Base-by-base conservation (phyloP, 1,140 invertebrate species). In the Diorhabda sublineata region DNA sequence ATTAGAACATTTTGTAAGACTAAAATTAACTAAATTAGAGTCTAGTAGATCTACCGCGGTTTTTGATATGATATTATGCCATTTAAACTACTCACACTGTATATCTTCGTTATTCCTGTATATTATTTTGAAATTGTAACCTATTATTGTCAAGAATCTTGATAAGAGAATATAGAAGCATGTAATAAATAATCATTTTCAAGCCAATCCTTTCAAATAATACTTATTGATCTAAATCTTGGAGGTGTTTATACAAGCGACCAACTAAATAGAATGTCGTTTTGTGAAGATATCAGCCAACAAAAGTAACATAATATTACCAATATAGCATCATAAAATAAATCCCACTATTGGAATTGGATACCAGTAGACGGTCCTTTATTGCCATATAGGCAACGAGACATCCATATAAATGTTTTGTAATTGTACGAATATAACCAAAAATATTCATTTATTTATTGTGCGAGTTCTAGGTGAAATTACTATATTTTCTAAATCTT, bases 261-360 rank as follows among this genome's bases (percentile, higher is more conserved):
- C 47, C 2, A 4, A 52, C 47, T 52, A 52, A 52, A 52, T 52
- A 52, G 47, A 52, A 52, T 2, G 47, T 6, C 47, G 6, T 52
- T 52, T 8, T 2, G 47, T 52, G n/a, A 52, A 52, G 47, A 3
- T 52, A 6, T n/a, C n/a, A 52, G 47, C 47, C 47, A 52, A 52
- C 47, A 52, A 52, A 52, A 52, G 47, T 52, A 52, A 52, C 47
- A 4, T 52, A 8, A 52, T 52, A n/a, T 52, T 52, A 52, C 47
- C 47, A 52, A 52, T 52, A 52, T 52, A 6, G 47, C n/a, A n/a
- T n/a, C 47, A 52, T 52, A 52, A 52, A 52, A 52, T 52, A 52
- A 52, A 52, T 52, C 47, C 47, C n/a, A 52, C 47, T 8, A 52
- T 52, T 52, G 47, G 47, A 52, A 52, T 52, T 52, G 47, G 6